Base-by-base conservation (phyloP, 92 coral and sea anemone species). In the Phymanthus crucifer region DNA sequence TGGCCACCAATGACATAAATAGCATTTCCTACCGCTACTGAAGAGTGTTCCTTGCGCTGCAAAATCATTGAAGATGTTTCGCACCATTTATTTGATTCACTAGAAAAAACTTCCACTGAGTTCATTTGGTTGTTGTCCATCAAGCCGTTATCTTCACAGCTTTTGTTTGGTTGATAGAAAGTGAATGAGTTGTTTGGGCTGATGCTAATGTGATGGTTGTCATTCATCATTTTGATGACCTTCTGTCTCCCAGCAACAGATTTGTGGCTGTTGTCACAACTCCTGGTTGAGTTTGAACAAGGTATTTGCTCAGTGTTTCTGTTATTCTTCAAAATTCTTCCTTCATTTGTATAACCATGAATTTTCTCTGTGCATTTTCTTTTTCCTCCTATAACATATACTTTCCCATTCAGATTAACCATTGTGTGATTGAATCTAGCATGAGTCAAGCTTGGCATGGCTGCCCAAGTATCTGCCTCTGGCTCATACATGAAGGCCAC, bases 1-100 rank as follows among this genome's bases (percentile, higher is more conserved):
- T 87, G 83, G 11, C 91, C 91, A 21, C 91, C 87, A 27, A 87
- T 36, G 2, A 79, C 83, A 56, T 47, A 87, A 21, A 87, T 36
- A 24, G 34, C 19, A 29, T 72, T 66, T 26, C 76, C 46, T 27
- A 80, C 87, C 0, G 73, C 77, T 8, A 43, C 87, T 50, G 86
- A 48, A 72, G 78, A 82, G 38, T 58, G 81, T 74, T 87, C 91
- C 31, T 73, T 84, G 36, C 91, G 72, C n/a, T 77, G 70, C 43
- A 83, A 75, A 54, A 81, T 87, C 91, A 87, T 87, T 18, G 87
- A 72, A 54, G 78, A 70, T 13, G 70, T 80, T 58, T 52, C 68
- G 40, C 66, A 33, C 91, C 87, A 78, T 72, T 50, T 58, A 56
- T 77, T 36, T 0, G 17, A 40, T 38, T 85, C 52, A 6, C 65